Percentiles rank a stretch among this genome's conserved stretches.
Evolutionary conservation across 2,113 vertebrate genomes (phyloP).

Genomic region (Paralichthys olivaceus): DNA sequence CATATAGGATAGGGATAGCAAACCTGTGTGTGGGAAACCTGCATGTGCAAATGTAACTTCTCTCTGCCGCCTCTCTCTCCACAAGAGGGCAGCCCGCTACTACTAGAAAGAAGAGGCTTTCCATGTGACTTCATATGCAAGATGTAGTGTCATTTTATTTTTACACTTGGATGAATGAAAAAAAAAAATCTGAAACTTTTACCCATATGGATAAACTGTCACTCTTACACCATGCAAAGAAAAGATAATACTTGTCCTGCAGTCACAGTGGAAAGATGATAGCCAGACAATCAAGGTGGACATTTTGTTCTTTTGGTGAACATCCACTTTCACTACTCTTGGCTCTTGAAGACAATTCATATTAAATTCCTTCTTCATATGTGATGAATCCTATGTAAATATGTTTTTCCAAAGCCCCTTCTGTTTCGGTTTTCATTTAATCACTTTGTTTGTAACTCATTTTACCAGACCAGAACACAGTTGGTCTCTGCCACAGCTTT

Average conservation of each 20-base stretch:
- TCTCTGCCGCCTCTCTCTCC: background rate
- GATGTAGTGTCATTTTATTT: background rate
- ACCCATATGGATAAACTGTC: too few species aligned
- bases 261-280: too few species aligned
- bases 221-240: too few species aligned
- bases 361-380: background rate
- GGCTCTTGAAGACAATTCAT: background rate
- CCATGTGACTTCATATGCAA: background rate
- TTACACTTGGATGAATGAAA: background rate
- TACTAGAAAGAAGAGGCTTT: background rate
- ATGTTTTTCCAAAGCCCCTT: background rate
- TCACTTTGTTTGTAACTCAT: background rate
- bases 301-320: too few species aligned
- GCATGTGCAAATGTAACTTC: too few species aligned
- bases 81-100: conserved; percentile 9
- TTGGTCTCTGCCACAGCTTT: conserved; percentile 23
- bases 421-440: conserved; percentile 4
- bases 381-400: too few species aligned
- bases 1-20: too few species aligned
- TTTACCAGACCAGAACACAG: background rate
- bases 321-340: too few species aligned
- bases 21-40: background rate
- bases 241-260: too few species aligned
- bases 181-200: background rate
- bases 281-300: too few species aligned